phyloP scores from a whole-genome alignment of 2,888 invertebrate genomes.

The Tiphia femorata region DNA sequence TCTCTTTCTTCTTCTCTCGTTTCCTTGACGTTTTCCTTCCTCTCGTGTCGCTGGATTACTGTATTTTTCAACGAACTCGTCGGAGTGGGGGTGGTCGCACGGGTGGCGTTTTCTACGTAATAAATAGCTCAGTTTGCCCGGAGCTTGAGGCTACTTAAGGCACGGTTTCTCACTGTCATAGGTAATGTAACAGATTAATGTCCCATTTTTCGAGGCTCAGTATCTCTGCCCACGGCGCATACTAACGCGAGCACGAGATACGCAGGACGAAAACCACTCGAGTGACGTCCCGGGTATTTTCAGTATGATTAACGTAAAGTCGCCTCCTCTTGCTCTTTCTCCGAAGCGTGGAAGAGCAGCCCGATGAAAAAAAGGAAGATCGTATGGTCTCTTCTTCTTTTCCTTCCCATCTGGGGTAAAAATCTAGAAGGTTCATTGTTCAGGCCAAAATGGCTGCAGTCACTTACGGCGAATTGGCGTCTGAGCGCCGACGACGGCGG shows the following conservation, averaged over 20 bases:
- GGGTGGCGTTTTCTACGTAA: constrained; percentile 23
- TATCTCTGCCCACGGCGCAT: constrained; percentile 44
- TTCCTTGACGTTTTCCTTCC: constrained; percentile 11
- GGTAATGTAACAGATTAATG: constrained; percentile 51
- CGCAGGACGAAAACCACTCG: constrained; percentile 28
- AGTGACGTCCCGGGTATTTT: constrained; percentile 32
- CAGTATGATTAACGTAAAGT: constrained; percentile 33
- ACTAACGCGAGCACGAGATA: constrained; percentile 40
- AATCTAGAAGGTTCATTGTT: neutral
- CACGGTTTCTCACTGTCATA: constrained; percentile 48
- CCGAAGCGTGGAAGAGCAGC: neutral
- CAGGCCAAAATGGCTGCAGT: neutral
- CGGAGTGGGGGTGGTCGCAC: too few relatives aligned
- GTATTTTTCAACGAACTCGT: constrained; percentile 44
- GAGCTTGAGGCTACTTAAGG: constrained; percentile 44
- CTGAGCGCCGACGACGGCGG: neutral
- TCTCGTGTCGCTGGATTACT: constrained; percentile 31
- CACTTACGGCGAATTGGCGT: neutral
- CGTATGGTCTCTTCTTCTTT: neutral
- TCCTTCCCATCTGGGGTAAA: neutral
- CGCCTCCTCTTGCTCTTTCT: neutral
- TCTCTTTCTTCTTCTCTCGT: neutral
- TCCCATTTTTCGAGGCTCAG: constrained; percentile 48
- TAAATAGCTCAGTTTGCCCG: constrained; percentile 44
- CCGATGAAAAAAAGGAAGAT: neutral